Conservation (phyloP, 2,113 vertebrate species). For the Anoplopoma fimbria region DNA sequence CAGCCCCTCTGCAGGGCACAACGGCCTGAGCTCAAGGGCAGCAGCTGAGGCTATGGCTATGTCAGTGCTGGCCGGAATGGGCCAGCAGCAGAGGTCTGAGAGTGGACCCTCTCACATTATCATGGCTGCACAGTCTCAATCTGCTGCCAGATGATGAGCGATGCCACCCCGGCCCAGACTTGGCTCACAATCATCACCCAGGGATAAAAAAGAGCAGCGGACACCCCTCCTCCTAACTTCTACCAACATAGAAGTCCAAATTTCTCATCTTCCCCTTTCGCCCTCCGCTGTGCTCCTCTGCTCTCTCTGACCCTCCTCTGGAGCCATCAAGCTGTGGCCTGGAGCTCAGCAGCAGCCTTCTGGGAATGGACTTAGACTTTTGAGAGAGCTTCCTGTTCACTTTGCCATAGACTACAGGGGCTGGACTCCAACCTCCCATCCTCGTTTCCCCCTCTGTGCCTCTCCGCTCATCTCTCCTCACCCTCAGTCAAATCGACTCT, state of each 20-base stretch:
- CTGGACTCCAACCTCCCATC: conserved; percentile 81
- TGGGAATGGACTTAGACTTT: conserved; percentile 82
- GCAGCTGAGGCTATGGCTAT: conserved; percentile 96
- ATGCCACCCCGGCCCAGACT: conserved; percentile 69
- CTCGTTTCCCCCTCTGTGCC: conserved; percentile 13
- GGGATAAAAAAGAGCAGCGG: conserved; percentile 63
- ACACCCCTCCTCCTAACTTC: not conserved
- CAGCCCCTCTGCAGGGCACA: conserved; percentile 84
- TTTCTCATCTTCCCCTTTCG: conserved; percentile 25
- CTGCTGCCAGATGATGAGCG: conserved; percentile 95
- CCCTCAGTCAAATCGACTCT: conserved; percentile 45
- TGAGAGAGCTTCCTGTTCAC: conserved; percentile 82
- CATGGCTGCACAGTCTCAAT: conserved; percentile 94
- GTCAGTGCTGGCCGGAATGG: conserved; percentile 96
- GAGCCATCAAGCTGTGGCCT: conserved; percentile 75
- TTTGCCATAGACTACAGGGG: conserved; percentile 86
- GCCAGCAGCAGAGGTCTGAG: conserved; percentile 91
- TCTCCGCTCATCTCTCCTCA: conserved; percentile 41
- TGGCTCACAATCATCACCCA: conserved; percentile 52
- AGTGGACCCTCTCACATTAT: conserved; percentile 82
- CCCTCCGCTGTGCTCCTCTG: conserved; percentile 36
- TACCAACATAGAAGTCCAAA: conserved; percentile 32
- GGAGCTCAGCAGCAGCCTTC: conserved; percentile 83
- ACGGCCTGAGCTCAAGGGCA: conserved; percentile 90
- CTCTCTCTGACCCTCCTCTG: conserved; percentile 59